Base-by-base conservation (phyloP, 2,888 invertebrate species). In the Catocala nupta region DNA sequence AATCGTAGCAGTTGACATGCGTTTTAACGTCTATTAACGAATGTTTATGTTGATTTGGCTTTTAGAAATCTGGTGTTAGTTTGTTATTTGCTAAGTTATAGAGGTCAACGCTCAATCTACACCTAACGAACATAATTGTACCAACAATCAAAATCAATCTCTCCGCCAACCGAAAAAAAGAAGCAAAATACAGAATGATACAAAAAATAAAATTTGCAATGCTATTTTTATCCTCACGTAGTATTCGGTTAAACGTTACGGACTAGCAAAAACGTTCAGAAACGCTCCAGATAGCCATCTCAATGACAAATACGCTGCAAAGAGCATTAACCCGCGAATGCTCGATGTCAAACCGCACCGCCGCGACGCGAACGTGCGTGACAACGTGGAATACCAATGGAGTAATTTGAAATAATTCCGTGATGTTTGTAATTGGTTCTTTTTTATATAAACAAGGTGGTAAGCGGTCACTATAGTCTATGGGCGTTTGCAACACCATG, bases 201-300 rank as follows among this genome's bases (percentile, higher is more conserved):
- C 45, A 25, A 39, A 16, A 47, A 48, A 16, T 9, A 48, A 48
- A 49, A 25, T 13, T 16, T 42, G 7, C 12, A 5, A 45, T 44
- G 44, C 36, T 59, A 59, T 52, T 36, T 53, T 44, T 54, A 44
- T 8, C 12, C 7, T 47, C 39, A 16, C 44, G 5, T 10, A 12
- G 59, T 11, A 39, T 10, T 55, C 5, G 54, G 33, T 33, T 9
- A 56, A 67, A 63, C 58, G 69, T 71, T 65, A 72, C 63, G 72
- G 72, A 51, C 36, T 55, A 73, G 59, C 66, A 75, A 70, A 68
- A 75, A 72, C 67, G 58, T 63, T 65, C 63, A 72, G 56, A 66
- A 72, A 67, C 60, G 63, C 61, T 68, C 56, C 51, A 66, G 70
- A 70, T 75, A 63, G 44, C 61, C 55, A 66, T 63, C 63, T 53